Percentiles rank a stretch among this genome's conserved stretches.
These are phyloP conservation scores for Hybognathus amarus DNA, from an alignment of 2,797 vertebrate genomes.

Conservation along the genomic window DNA sequence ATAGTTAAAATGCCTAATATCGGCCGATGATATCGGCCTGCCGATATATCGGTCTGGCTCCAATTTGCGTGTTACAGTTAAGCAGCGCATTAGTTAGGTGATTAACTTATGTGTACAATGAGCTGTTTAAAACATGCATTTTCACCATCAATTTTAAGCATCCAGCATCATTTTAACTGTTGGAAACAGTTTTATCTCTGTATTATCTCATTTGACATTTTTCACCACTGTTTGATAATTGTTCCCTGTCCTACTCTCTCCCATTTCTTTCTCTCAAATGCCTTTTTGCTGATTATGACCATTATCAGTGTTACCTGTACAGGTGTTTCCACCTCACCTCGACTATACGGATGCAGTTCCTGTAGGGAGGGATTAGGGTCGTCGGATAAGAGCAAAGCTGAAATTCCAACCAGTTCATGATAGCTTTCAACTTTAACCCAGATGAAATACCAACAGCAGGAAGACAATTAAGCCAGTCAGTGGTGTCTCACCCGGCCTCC, in stretches of 20 bases:
- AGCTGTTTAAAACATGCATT: neutral
- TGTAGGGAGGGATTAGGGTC: constrained; percentile 67
- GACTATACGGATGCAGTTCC: constrained; percentile 32
- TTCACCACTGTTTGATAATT: neutral
- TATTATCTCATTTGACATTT: neutral
- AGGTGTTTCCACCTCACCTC: constrained; percentile 27
- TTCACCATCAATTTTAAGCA: neutral
- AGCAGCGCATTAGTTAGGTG: too few relatives aligned
- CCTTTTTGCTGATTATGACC: constrained; percentile 64
- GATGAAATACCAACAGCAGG: constrained; percentile 55
- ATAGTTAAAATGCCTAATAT: too few relatives aligned
- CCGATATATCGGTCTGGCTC: too few relatives aligned
- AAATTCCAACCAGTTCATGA: constrained; percentile 60
- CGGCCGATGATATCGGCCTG: too few relatives aligned
- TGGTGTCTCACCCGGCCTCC: constrained; percentile 44
- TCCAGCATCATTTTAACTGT: neutral
- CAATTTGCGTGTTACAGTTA: too few relatives aligned
- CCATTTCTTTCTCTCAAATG: constrained; percentile 16
- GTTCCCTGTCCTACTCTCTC: neutral
- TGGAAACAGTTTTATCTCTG: neutral
- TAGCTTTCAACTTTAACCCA: constrained; percentile 66
- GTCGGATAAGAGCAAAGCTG: constrained; percentile 62
- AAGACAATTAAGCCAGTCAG: constrained; percentile 61
- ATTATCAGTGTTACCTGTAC: constrained; percentile 65
- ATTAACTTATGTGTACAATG: too few relatives aligned